Conservation (phyloP, 2,797 vertebrate species). For the Sebastes itinus region DNA sequence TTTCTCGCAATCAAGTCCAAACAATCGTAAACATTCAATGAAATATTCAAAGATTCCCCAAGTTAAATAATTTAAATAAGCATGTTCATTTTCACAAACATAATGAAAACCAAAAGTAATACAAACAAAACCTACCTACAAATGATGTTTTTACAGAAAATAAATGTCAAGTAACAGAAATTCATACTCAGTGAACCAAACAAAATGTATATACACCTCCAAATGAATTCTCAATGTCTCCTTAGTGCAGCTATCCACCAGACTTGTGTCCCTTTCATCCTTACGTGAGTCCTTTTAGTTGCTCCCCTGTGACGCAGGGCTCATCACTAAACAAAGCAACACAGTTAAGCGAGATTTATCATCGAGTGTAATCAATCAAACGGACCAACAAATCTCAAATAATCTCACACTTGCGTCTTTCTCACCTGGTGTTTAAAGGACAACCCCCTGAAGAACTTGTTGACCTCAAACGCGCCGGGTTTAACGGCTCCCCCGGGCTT, state of each 20-base stretch:
- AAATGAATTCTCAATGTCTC: slow-evolving; percentile 16
- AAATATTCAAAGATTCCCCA: slow-evolving; percentile 7
- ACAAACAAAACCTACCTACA: not conserved
- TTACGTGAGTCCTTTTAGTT: not conserved
- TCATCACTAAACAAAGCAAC: slow-evolving; percentile 46
- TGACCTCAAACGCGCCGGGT: slow-evolving; percentile 66
- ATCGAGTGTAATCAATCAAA: not conserved
- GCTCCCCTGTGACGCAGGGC: not conserved
- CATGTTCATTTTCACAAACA: slow-evolving; percentile 15
- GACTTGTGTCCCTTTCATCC: not conserved
- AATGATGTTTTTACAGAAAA: slow-evolving; percentile 7
- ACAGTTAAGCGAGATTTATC: not conserved
- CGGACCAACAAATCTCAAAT: not conserved
- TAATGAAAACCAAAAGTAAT: slow-evolving; percentile 6
- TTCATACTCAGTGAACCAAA: slow-evolving; percentile 16
- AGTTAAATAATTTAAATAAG: slow-evolving; percentile 53
- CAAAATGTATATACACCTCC: slow-evolving; percentile 47
- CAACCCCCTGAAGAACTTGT: slow-evolving; percentile 78
- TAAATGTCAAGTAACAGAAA: slow-evolving; percentile 16
- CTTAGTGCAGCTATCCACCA: slow-evolving; percentile 29
- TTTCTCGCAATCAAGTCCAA: slow-evolving; percentile 14
- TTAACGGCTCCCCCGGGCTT: slow-evolving; percentile 14
- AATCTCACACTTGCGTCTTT: not conserved
- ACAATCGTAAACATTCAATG: slow-evolving; percentile 30
- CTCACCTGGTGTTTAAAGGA: slow-evolving; percentile 77